These are phyloP conservation scores for Malurus cyaneus DNA, from an alignment of 2,113 vertebrate genomes.

Conservation along the genomic window DNA sequence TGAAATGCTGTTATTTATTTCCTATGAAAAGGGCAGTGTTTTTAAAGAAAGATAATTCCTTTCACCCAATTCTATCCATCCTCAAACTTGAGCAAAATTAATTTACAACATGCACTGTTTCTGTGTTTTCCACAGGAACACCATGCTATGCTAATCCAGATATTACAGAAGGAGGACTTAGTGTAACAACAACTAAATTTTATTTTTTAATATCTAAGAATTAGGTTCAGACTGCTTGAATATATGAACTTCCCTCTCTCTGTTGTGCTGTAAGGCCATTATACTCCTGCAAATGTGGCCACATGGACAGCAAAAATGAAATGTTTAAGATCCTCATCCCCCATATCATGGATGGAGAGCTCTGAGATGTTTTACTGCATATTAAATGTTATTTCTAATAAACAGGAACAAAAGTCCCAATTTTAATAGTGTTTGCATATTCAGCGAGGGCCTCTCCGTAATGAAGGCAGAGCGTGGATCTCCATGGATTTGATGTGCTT, in stretches of 20 bases:
- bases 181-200: neutral
- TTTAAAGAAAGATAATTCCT: neutral
- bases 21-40: neutral
- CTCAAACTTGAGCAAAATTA: neutral
- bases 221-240: neutral
- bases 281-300: neutral
- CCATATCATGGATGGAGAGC: neutral
- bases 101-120: fast-evolving
- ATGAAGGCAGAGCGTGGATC: neutral
- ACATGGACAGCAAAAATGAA: neutral
- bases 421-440: conserved; percentile 29
- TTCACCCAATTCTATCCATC: neutral
- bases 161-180: neutral
- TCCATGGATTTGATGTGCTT: neutral
- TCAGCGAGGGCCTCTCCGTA: neutral
- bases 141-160: neutral
- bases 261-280: neutral
- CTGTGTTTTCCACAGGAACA: neutral
- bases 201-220: neutral
- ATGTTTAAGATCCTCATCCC: neutral
- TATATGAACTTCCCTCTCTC: neutral
- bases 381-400: conserved; percentile 8
- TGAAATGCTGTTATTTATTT: neutral
- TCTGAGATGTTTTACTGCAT: neutral
- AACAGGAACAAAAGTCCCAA: neutral